Evolutionary conservation across 2,888 invertebrate genomes (phyloP).

Genomic region (Drosophila nr. perissopoda): DNA sequence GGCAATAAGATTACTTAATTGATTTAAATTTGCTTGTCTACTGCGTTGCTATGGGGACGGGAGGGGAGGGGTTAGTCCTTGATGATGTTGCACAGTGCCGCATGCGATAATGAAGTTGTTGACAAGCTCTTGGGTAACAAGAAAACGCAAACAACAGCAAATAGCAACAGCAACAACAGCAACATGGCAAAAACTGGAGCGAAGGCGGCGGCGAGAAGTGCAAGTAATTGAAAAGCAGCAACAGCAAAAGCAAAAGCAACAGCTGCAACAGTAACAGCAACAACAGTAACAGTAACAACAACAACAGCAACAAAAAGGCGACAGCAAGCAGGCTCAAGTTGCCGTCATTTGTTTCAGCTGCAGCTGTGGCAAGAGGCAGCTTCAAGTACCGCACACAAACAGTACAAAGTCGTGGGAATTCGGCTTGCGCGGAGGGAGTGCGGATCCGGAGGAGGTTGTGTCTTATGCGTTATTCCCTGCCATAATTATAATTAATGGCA

Average conservation of each 20-base stretch:
- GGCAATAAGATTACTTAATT: conserved; percentile 77
- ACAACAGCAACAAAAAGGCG: conserved; percentile 5
- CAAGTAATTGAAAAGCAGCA: conserved; percentile 72
- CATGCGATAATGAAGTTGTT: conserved; percentile 78
- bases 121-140: conserved; percentile 71
- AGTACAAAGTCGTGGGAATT: conserved; percentile 14
- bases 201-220: conserved; percentile 42
- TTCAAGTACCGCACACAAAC: conserved; percentile 17
- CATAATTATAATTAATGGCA: conserved; percentile 69
- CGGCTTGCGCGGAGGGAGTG: not conserved
- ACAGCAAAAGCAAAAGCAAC: conserved; percentile 23
- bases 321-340: conserved; percentile 47
- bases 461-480: conserved; percentile 53
- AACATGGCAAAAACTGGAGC: conserved; percentile 5
- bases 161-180: conserved; percentile 24
- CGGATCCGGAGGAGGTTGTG: conserved; percentile 42
- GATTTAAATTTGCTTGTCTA: conserved; percentile 77
- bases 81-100: conserved; percentile 66
- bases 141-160: conserved; percentile 65
- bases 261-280: not conserved
- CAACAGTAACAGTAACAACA: not conserved
- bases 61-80: not conserved
- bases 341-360: conserved; percentile 35
- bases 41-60: conserved; percentile 29
- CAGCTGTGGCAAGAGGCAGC: conserved; percentile 6